Evolutionary conservation across 2,888 invertebrate species (phyloP).

Genomic region (Heliconius ismenius): DNA sequence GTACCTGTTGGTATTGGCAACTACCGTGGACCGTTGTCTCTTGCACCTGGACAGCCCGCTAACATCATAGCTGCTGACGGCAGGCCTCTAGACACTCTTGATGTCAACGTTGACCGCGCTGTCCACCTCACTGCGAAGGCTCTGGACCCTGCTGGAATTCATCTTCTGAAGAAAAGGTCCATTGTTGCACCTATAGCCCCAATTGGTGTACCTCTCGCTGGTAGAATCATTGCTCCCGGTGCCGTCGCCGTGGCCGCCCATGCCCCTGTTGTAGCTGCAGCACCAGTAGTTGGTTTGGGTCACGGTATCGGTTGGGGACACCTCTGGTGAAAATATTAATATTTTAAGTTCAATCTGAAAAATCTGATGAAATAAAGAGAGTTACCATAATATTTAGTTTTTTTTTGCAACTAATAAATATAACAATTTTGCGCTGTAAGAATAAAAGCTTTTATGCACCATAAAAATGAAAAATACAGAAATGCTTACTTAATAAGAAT

Average conservation of each 20-base stretch:
- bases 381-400: slow-evolving; percentile 35
- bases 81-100: slow-evolving; percentile 74
- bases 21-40: slow-evolving; percentile 72
- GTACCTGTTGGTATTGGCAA: slow-evolving; percentile 59
- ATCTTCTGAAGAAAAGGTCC: slow-evolving; percentile 67
- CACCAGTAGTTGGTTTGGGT: slow-evolving; percentile 44
- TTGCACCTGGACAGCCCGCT: slow-evolving; percentile 74
- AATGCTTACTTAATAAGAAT: not conserved
- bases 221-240: slow-evolving; percentile 43
- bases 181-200: slow-evolving; percentile 57
- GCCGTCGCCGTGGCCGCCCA: slow-evolving; percentile 43
- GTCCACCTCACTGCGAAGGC: slow-evolving; percentile 70
- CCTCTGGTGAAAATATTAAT: slow-evolving; percentile 56
- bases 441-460: too few species aligned
- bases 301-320: slow-evolving; percentile 49
- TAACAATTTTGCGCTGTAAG: not conserved
- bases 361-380: slow-evolving; percentile 29
- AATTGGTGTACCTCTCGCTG: slow-evolving; percentile 50
- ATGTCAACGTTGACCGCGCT: slow-evolving; percentile 75
- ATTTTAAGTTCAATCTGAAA: slow-evolving; percentile 34
- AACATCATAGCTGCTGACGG: slow-evolving; percentile 73
- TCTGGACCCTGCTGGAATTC: slow-evolving; percentile 54
- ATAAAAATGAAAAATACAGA: not conserved
- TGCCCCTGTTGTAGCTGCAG: slow-evolving; percentile 48
- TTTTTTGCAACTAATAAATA: not conserved